Evolutionary conservation across 2,113 vertebrate genomes (phyloP), one percentile per base, ranked within the genome.

Genomic region (Takifugu flavidus): DNA sequence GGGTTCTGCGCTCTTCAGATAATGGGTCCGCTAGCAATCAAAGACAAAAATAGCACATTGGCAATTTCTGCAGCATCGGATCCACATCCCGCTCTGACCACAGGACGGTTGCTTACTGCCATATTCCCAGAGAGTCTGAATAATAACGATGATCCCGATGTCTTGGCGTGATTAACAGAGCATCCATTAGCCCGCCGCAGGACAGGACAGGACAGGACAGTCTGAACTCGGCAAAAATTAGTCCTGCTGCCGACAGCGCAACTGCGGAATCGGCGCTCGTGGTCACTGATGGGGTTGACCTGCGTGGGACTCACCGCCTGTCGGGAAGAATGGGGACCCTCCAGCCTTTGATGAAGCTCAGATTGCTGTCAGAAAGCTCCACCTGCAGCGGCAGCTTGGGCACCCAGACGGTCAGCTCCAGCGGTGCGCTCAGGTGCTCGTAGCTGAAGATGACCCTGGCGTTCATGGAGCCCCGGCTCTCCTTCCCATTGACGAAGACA

Each of bases 301-400:
- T 39, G 34, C 11, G 34, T 39, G 34, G 4, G 42, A 20, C 87
- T 86, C 78, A 99, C 97, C 95, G 94, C 72, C 94, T 84, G 82
- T 98, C 94, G 0, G 94, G 94, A 71, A 98, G 91, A 66, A 99
- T 95, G 62, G 97, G 96, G 15, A 98, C 96, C 78, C 97, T 93
- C 97, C 97, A 99, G 57, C 96, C 97, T 79, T 96, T 98, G 89
- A 99, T 95, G 89, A 98, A 96, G 85, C 95, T 97, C 57, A 99
- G 92, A 15, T 84, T 90, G 73, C 80, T 62, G 0, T 99, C 96
- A 0, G 95, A 96, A 0, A 99, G 94, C 67, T 98, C 94, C 14
- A 99, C 92, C 84, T 90, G 91, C 65, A 99, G 90, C 0, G 97
- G 97, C 47, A 99, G 91, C 43, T 94, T 96, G 84, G 97, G 97